Base-by-base conservation (phyloP, 1,140 invertebrate species). In the Pararge aegeria region DNA sequence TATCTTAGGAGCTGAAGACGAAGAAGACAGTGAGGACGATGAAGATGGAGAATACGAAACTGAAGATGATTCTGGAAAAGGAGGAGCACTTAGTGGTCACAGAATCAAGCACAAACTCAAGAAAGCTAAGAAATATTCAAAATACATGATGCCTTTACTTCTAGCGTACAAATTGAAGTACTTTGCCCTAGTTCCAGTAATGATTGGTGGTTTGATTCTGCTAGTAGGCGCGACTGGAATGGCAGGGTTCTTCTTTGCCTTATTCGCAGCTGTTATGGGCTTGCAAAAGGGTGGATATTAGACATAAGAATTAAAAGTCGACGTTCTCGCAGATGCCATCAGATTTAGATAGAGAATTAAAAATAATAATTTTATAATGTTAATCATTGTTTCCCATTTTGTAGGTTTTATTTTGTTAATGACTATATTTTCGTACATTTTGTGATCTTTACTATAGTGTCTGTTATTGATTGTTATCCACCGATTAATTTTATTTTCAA, bases 91-190 rank as follows among this genome's bases (percentile, higher is more conserved):
- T 0, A 68, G 44, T 57, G 70, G 29, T 50, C 58, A 72, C 37
- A 64, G 80, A 53, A 71, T 73, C 0, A 71, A 78, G 40, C 61
- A 64, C 20, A 81, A 48, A 55, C 76, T 55, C 50, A 90, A 78
- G 70, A 87, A 92, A 38, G 92, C 90, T 61, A 93, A 93, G 66
- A 93, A 93, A 82, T 91, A 93, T 30, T 93, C 92, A 51, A 94
- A 93, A 61, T 94, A 93, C 70, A 86, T 96, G 80, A 82, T 96
- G 68, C 94, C 95, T 0, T 83, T 96, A 10, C 82, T 96, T 16
- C 74, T 96, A 61, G 95, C 95, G 0, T 96, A 96, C 79, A 96
- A 96, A 79, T 78, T 96, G 72, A 96, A 96, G 76, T 96, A 96
- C 77, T 92, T 96, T 68, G 93, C 94, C 1, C 78, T 96, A 34